Evolutionary conservation across 2,113 vertebrate genomes (phyloP).

Genomic region (Heloderma charlesbogerti): DNA sequence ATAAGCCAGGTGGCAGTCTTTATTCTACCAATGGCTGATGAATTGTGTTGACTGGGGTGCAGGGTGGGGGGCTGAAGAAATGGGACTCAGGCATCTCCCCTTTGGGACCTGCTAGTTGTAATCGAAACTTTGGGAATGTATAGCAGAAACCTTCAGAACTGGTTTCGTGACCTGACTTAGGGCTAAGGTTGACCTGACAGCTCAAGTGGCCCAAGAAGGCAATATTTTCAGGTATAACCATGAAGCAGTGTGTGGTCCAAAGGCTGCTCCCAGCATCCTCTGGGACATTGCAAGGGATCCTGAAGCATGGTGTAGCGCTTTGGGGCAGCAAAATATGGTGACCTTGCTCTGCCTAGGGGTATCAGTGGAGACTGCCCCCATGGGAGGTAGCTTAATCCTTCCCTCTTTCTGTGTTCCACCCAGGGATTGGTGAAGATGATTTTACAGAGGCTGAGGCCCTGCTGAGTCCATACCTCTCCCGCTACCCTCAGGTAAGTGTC

Average conservation of each 20-base stretch:
- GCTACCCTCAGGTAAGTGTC: slow-evolving; percentile 86
- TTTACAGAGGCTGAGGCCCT: slow-evolving; percentile 88
- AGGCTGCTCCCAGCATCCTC: too few relatives aligned
- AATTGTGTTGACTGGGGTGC: not conserved
- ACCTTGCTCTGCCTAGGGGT: not conserved
- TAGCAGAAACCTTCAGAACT: not conserved
- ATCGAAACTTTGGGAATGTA: too few relatives aligned
- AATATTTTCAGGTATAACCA: not conserved
- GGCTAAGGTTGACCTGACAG: not conserved
- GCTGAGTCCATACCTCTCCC: slow-evolving; percentile 86
- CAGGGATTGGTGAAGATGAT: slow-evolving; percentile 90
- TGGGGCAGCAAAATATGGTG: not conserved
- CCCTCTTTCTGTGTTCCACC: not conserved
- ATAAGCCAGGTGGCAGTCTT: not conserved
- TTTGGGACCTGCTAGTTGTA: not conserved
- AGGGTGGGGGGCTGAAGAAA: not conserved
- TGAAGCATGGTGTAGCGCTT: not conserved
- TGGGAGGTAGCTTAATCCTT: not conserved
- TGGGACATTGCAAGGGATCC: not conserved
- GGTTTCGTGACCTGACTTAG: not conserved
- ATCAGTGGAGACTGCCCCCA: not conserved
- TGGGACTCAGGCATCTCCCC: not conserved
- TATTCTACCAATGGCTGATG: not conserved
- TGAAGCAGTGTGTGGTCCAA: not conserved
- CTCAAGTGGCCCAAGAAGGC: not conserved